These are phyloP conservation scores for Drosophila virilis DNA, from an alignment of 1,140 invertebrate species.

Conservation along the genomic window DNA sequence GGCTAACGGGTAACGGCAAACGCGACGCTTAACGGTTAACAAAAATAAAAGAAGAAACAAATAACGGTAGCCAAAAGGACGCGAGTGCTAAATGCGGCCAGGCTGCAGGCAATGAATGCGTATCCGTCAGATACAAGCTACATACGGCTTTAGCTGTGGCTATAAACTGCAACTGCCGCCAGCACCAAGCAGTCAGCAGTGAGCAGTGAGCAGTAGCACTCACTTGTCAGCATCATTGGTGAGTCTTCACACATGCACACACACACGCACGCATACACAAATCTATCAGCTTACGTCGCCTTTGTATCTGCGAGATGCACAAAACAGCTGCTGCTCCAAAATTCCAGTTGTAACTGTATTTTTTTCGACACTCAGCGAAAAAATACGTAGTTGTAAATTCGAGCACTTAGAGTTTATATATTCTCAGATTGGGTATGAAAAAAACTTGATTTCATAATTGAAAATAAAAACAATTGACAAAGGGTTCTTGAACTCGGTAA, in stretches of 20 bases:
- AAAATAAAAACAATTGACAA: too few relatives aligned
- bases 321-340: conserved; percentile 7
- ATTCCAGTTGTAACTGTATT: not conserved
- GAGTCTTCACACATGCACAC: conserved; percentile 17
- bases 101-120: conserved; percentile 11
- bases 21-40: conserved; percentile 13
- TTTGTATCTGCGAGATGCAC: conserved; percentile 24
- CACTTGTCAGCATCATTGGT: conserved; percentile 45
- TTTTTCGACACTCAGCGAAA: not conserved
- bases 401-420: too few relatives aligned
- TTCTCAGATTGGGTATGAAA: too few relatives aligned
- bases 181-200: conserved; percentile 15
- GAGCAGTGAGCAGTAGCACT: conserved; percentile 17
- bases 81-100: conserved; percentile 2
- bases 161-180: conserved; percentile 22
- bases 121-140: conserved; percentile 39
- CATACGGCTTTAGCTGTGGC: conserved; percentile 15
- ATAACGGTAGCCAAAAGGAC: conserved; percentile 7
- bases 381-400: not conserved
- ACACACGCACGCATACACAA: conserved; percentile 33
- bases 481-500: too few relatives aligned
- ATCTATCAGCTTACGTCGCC: conserved; percentile 58
- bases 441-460: too few relatives aligned
- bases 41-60: conserved; percentile 15
- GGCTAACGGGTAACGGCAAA: conserved; percentile 27